A percentile compares a stretch with the other conserved stretches of the same genome.
Evolutionary conservation across 2,888 invertebrate genomes (phyloP).

Genomic region (Nomada goodeniana): DNA sequence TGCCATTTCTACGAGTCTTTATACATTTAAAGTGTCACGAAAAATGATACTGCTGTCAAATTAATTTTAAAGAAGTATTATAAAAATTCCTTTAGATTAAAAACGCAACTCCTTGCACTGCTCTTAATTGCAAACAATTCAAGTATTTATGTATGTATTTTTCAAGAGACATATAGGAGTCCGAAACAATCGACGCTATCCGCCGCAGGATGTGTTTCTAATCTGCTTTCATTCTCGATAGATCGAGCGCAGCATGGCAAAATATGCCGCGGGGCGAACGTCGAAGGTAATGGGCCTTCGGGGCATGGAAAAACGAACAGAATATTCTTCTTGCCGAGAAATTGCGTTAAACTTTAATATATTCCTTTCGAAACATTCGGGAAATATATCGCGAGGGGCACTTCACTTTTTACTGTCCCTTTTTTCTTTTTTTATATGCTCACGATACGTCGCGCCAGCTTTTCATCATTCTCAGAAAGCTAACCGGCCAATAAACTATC

Average conservation of each 20-base stretch:
- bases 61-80: no score
- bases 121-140: no score
- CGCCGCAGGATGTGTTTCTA: background rate
- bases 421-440: conserved; percentile 2
- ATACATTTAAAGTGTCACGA: no score
- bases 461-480: conserved; percentile 30
- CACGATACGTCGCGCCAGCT: conserved; percentile 1
- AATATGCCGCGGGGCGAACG: background rate
- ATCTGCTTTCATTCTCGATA: background rate
- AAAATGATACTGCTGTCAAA: no score
- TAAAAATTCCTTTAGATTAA: no score
- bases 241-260: background rate
- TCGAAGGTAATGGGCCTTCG: background rate
- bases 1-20: no score
- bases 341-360: conserved; percentile 41
- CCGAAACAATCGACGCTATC: background rate
- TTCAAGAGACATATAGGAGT: background rate
- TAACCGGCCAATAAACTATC: conserved; percentile 28
- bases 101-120: no score
- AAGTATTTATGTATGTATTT: background rate
- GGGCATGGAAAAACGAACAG: background rate
- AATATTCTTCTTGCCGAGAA: conserved; percentile 12
- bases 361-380: conserved; percentile 14
- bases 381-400: conserved; percentile 22
- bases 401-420: background rate